A percentile compares a stretch with the other conserved stretches of the same genome.
phyloP scores from a whole-genome alignment of 2,113 vertebrate species.

The Monopterus albus region DNA sequence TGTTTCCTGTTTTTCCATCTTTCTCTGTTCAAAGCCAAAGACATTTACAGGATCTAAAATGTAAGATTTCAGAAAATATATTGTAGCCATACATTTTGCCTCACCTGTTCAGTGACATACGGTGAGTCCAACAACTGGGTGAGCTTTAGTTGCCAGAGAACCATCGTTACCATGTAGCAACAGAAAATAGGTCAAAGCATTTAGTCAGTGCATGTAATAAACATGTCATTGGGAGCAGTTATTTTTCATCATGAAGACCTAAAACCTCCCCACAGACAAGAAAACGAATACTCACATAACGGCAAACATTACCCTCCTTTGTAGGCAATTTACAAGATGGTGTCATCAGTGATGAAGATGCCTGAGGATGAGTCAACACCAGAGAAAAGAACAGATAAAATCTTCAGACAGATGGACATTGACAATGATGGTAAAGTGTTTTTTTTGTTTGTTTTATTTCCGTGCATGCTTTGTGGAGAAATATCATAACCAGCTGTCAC shows the following conservation, averaged over 20 bases:
- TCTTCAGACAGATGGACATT: slow-evolving; percentile 98
- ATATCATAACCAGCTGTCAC: neutral
- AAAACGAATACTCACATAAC: slow-evolving; percentile 4
- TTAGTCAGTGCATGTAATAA: neutral
- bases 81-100: neutral
- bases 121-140: slow-evolving; percentile 12
- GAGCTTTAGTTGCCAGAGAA: slow-evolving; percentile 17
- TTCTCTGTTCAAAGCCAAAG: neutral
- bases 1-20: slow-evolving; percentile 14
- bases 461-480: neutral
- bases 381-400: slow-evolving; percentile 98
- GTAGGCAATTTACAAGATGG: slow-evolving; percentile 88
- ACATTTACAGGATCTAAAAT: neutral
- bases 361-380: slow-evolving; percentile 97
- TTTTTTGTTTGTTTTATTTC: neutral
- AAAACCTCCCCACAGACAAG: neutral
- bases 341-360: slow-evolving; percentile 99
- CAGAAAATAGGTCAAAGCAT: slow-evolving; percentile 32
- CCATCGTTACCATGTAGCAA: slow-evolving; percentile 20
- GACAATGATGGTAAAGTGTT: slow-evolving; percentile 92
- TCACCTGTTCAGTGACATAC: neutral
- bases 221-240: neutral
- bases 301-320: neutral
- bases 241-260: neutral
- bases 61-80: neutral